These are phyloP conservation scores for Polyodon spathula DNA, from an alignment of 2,113 vertebrate genomes.

Conservation along the genomic window DNA sequence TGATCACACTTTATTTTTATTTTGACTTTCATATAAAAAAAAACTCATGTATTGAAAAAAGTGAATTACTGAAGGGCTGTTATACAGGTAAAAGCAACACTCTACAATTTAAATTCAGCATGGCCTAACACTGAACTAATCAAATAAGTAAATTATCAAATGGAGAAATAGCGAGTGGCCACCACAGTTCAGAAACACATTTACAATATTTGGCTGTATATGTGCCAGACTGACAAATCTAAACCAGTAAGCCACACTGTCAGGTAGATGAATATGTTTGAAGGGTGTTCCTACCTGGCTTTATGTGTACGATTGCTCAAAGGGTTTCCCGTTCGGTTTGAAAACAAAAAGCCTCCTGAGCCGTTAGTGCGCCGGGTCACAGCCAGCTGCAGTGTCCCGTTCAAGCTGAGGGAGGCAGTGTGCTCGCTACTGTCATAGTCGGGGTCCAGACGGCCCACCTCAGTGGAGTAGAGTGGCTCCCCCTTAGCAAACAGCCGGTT, in stretches of 20 bases:
- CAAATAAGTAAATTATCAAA: too few relatives aligned
- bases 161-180: too few relatives aligned
- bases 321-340: conserved; percentile 58
- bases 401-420: conserved; percentile 35
- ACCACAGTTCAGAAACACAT: too few relatives aligned
- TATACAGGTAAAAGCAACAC: too few relatives aligned
- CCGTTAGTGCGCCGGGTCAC: conserved; percentile 54
- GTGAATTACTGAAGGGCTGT: too few relatives aligned
- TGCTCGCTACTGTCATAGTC: conserved; percentile 61
- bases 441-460: conserved; percentile 45
- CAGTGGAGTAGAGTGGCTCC: conserved; percentile 42
- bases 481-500: conserved; percentile 71
- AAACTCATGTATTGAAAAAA: too few relatives aligned
- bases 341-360: conserved; percentile 55
- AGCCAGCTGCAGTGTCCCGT: conserved; percentile 68
- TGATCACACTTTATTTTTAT: too few relatives aligned
- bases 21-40: too few relatives aligned
- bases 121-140: too few relatives aligned
- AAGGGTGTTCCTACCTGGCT: conserved; percentile 60
- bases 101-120: too few relatives aligned
- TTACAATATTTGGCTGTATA: too few relatives aligned
- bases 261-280: not conserved
- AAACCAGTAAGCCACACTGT: not conserved
- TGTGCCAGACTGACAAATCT: too few relatives aligned
- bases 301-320: conserved; percentile 71